phyloP scores from a whole-genome alignment of 2,888 invertebrate genomes.

The Onthophagus sagittarius region DNA sequence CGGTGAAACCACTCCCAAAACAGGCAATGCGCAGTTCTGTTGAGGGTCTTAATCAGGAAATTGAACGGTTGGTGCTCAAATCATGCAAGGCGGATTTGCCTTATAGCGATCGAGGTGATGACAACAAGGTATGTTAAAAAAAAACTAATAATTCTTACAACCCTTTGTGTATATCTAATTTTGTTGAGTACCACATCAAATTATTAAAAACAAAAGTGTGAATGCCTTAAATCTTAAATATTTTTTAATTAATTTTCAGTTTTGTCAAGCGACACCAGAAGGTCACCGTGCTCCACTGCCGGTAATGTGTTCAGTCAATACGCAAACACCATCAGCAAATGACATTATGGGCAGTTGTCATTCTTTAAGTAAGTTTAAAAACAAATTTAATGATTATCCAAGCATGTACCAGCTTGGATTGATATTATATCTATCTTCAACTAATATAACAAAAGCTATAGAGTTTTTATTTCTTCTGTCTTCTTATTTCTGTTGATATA shows the following conservation, averaged over 20 bases:
- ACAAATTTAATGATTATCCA: background rate
- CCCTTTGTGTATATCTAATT: no score
- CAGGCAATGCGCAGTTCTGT: conserved; percentile 78
- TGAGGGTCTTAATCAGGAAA: conserved; percentile 84
- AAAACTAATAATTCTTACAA: no score
- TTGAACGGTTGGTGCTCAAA: conserved; percentile 63
- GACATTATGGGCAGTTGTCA: conserved; percentile 63
- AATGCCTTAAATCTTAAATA: background rate
- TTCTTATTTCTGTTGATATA: no score
- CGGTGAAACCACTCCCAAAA: conserved; percentile 55
- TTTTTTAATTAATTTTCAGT: conserved; percentile 27
- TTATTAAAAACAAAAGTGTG: background rate
- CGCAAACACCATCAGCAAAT: conserved; percentile 74
- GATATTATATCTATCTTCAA: background rate
- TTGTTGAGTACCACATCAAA: no score
- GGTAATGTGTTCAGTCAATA: conserved; percentile 69
- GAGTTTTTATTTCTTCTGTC: no score
- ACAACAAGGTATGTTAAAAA: no score
- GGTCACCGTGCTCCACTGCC: conserved; percentile 82
- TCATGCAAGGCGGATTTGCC: conserved; percentile 47
- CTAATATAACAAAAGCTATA: no score
- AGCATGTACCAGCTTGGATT: no score
- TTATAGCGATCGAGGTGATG: conserved; percentile 38
- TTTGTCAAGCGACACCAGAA: conserved; percentile 70
- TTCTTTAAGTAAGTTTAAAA: conserved; percentile 59